Percentiles rank a stretch among this genome's conserved stretches.
Evolutionary conservation across 2,113 vertebrate species (phyloP).

Genomic region (Mandrillus leucophaeus): DNA sequence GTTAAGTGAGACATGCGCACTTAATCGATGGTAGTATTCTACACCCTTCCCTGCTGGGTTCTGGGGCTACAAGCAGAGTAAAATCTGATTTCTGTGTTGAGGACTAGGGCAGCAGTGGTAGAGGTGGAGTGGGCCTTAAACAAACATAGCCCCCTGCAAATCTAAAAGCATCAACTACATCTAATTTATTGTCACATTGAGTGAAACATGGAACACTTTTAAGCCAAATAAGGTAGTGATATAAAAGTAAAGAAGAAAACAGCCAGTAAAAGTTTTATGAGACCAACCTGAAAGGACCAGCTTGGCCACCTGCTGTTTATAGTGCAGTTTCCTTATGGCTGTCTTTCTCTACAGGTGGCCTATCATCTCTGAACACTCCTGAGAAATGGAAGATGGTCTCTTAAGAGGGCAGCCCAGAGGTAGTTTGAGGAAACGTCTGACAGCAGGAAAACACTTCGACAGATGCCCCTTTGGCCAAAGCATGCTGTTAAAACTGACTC

Average conservation of each 20-base stretch:
- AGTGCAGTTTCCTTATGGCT: background rate
- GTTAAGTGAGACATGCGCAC: background rate
- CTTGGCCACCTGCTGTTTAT: accelerated
- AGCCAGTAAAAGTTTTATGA: background rate
- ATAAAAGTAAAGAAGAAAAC: background rate
- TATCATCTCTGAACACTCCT: background rate
- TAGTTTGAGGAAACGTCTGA: background rate
- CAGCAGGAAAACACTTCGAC: background rate
- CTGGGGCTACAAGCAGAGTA: background rate
- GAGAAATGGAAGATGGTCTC: background rate
- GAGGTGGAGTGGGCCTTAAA: background rate
- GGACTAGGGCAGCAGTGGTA: background rate
- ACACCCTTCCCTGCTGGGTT: accelerated
- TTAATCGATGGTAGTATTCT: background rate
- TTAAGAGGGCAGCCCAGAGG: background rate
- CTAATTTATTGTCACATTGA: background rate
- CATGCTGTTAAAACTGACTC: conserved; percentile 11
- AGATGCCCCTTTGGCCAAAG: background rate
- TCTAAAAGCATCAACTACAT: background rate
- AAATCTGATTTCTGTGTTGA: background rate
- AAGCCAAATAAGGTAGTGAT: background rate
- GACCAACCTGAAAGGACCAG: background rate
- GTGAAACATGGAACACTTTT: background rate
- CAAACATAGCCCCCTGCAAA: background rate
- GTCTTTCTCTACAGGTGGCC: background rate